Base-by-base conservation (phyloP, 2,113 vertebrate genomes). In the Edolisoma coerulescens region DNA sequence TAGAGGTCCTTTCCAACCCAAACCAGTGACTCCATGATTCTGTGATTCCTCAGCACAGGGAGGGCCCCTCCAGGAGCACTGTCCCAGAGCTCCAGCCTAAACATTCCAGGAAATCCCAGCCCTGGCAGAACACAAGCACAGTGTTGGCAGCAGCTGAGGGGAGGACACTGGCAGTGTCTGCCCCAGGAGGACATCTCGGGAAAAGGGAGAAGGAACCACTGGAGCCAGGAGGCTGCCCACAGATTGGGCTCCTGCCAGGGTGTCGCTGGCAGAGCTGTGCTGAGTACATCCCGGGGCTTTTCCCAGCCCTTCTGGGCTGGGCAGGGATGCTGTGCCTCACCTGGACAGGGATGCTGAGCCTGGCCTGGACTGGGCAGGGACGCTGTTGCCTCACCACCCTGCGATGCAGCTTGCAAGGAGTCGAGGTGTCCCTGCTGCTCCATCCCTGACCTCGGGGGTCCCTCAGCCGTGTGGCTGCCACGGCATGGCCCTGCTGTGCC, bases 401-500 rank as follows among this genome's bases (percentile, higher is more conserved):
- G 33, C 2, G 1, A 11, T 1, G 5, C 2, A 10, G 44, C 56
- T 64, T 45, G 13, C 15, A 44, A 33, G 41, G 39, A 35, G 24
- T 19, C 1, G 2, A 56, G 20, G 16, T n/a, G 24, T 35, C 59
- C 50, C 50, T 6, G 22, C 63, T 52, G 75, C 65, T 60, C 23
- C 16, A 1, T 17, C 23, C n/a, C 27, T 3, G 11, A 21, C 76
- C 33, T 50, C 1, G 1, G 35, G 60, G 19, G 26, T 24, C 70
- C 52, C 53, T 53, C 3, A 7, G 41, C 50, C 19, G 1, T 9
- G 11, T 63, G 67, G 2, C n/a, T 12, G 11, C 37, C 0, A 0
- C 16, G 22, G 32, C 57, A 14, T 0, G 0, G 45, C 44, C 71
- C 8, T 0, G 0, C 21, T 30, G 35, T 7, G 3, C 24, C 42